A percentile compares a stretch with the other conserved stretches of the same genome.
Conservation (phyloP, 2,888 invertebrate species). For the Drosophila neotestacea region DNA sequence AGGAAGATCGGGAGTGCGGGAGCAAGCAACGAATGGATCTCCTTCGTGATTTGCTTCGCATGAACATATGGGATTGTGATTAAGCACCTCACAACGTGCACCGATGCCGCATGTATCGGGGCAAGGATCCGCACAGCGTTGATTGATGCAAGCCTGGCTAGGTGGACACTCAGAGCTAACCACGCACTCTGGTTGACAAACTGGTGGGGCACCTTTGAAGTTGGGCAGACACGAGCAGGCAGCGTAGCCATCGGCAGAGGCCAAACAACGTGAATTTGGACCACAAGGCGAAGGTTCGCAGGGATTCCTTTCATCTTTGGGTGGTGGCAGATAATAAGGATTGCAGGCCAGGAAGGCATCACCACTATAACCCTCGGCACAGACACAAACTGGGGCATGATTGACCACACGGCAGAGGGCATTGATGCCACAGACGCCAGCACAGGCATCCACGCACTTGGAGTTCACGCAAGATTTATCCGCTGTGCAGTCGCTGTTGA, state of each 20-base stretch:
- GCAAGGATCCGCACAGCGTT: slow-evolving; percentile 93
- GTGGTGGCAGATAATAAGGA: slow-evolving; percentile 85
- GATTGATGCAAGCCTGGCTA: slow-evolving; percentile 91
- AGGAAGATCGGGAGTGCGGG: slow-evolving; percentile 76
- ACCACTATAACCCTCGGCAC: slow-evolving; percentile 89
- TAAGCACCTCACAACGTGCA: slow-evolving; percentile 91
- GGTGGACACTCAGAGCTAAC: slow-evolving; percentile 93
- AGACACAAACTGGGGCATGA: slow-evolving; percentile 92
- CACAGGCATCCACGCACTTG: slow-evolving; percentile 92
- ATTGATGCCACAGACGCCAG: slow-evolving; percentile 90
- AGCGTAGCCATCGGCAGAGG: slow-evolving; percentile 90
- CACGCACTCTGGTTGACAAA: slow-evolving; percentile 94
- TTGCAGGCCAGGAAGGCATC: slow-evolving; percentile 92
- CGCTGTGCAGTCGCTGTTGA: slow-evolving; percentile 91
- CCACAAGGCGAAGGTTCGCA: slow-evolving; percentile 94
- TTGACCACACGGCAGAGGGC: slow-evolving; percentile 91
- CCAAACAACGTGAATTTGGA: slow-evolving; percentile 91
- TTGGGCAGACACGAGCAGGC: slow-evolving; percentile 92
- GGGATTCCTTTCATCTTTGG: slow-evolving; percentile 86
- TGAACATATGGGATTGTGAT: slow-evolving; percentile 94
- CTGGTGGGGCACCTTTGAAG: slow-evolving; percentile 92
- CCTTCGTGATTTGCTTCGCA: slow-evolving; percentile 91
- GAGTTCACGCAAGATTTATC: slow-evolving; percentile 91
- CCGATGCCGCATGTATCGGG: slow-evolving; percentile 92
- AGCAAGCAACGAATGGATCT: slow-evolving; percentile 92